phyloP scores from a whole-genome alignment of 1,140 invertebrate species.

The Trigoniulus corallinus region DNA sequence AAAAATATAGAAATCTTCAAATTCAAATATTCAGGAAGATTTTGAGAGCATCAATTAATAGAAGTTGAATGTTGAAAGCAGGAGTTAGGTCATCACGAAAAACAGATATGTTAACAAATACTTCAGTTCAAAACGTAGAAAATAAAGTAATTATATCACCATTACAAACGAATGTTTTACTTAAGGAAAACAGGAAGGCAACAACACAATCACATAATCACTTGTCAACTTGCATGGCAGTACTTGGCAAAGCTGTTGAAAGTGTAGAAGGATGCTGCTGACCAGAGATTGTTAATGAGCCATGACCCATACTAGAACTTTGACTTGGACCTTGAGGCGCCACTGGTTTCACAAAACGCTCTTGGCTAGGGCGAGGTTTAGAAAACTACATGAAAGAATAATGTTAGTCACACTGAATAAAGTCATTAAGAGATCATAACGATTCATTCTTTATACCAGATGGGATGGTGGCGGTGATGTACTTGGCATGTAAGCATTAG shows the following conservation, averaged over 20 bases:
- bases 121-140: too few relatives aligned
- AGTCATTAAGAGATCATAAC: conserved; percentile 7
- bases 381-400: conserved; percentile 35
- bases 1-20: too few relatives aligned
- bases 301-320: background rate
- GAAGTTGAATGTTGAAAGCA: too few relatives aligned
- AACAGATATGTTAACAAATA: too few relatives aligned
- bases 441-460: conserved; percentile 2
- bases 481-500: conserved; percentile 12
- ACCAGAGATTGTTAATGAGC: background rate
- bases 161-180: too few relatives aligned
- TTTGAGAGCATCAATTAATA: too few relatives aligned
- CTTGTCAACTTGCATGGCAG: background rate
- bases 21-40: too few relatives aligned
- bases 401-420: conserved; percentile 18
- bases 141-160: too few relatives aligned
- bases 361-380: conserved; percentile 31
- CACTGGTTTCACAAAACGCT: conserved; percentile 59
- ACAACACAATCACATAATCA: too few relatives aligned
- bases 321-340: conserved; percentile 30
- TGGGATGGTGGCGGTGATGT: conserved; percentile 18
- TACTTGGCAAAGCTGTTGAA: background rate
- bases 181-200: too few relatives aligned
- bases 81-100: too few relatives aligned
- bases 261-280: background rate